Evolutionary conservation across 2,797 vertebrate species (phyloP).

Genomic region (Jordanella pulchra): DNA sequence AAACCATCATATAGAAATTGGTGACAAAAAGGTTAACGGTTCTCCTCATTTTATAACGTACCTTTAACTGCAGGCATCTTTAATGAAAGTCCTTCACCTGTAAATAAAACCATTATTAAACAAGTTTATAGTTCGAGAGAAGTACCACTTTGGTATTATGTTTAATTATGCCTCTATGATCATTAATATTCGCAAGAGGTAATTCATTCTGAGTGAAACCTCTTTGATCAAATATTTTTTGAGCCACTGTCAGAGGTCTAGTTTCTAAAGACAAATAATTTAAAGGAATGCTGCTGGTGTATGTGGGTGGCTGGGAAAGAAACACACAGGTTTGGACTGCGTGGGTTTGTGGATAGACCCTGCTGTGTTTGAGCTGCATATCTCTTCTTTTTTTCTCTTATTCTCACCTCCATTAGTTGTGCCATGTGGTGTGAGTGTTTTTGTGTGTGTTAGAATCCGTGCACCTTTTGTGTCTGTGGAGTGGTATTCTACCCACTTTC

Average conservation of each 20-base stretch:
- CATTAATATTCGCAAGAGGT: neutral
- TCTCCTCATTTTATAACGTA: neutral
- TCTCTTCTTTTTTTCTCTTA: constrained; percentile 22
- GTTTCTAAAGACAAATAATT: constrained; percentile 15
- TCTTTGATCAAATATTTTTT: constrained; percentile 1
- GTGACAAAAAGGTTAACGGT: neutral
- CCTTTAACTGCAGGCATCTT: neutral
- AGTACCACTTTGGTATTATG: neutral
- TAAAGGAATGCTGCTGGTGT: constrained; percentile 5
- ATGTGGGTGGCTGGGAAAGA: constrained; percentile 4
- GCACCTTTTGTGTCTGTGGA: constrained; percentile 12
- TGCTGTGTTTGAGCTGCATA: constrained; percentile 17
- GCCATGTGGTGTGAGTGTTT: neutral
- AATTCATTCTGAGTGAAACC: neutral
- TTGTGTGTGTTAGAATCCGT: constrained; percentile 19
- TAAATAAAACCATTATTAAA: neutral
- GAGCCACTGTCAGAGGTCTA: neutral
- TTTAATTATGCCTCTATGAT: neutral
- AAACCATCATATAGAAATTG: neutral
- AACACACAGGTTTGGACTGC: constrained; percentile 17
- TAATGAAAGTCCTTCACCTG: neutral
- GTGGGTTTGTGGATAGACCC: constrained; percentile 26
- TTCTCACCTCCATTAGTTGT: constrained; percentile 41
- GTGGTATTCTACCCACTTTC: constrained; percentile 1
- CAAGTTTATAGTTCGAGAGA: neutral